A percentile compares a stretch with the other conserved stretches of the same genome.
Evolutionary conservation across 2,888 invertebrate species (phyloP).

Genomic region (Drosophila niveifrons): DNA sequence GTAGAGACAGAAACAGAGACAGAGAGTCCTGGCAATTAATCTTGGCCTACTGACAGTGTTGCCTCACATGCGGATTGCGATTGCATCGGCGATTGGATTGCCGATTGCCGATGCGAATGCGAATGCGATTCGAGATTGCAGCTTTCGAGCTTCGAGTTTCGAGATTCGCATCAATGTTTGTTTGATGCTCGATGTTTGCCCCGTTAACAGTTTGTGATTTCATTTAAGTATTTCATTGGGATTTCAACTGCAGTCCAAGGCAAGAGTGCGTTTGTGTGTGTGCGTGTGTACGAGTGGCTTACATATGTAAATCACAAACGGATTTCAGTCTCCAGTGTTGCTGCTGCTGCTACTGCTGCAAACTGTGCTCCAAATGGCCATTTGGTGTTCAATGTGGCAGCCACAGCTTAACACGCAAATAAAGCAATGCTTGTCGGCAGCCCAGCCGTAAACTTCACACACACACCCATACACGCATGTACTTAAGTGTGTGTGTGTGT

Average conservation of each 20-base stretch:
- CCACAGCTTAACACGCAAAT: constrained; percentile 67
- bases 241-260: constrained; percentile 34
- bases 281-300: constrained; percentile 41
- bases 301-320: constrained; percentile 62
- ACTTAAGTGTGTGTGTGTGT: neutral
- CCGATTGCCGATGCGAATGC: constrained; percentile 6
- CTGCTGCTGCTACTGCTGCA: neutral
- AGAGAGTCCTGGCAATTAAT: constrained; percentile 42
- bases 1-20: neutral
- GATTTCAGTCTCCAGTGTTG: constrained; percentile 18
- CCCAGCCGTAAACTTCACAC: constrained; percentile 9
- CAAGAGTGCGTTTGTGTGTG: neutral
- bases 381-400: constrained; percentile 71
- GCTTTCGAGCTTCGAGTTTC: constrained; percentile 9
- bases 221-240: constrained; percentile 62
- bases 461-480: too few relatives aligned
- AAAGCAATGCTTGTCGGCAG: constrained; percentile 23
- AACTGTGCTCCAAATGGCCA: constrained; percentile 65
- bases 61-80: constrained; percentile 9
- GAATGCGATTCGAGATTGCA: constrained; percentile 14
- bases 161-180: constrained; percentile 46
- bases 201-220: constrained; percentile 65
- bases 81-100: constrained; percentile 2
- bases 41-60: constrained; percentile 35
- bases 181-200: constrained; percentile 58